Evolutionary conservation across 35 echinoderm and acorn worm species (phyloP).

Genomic region (Lytechinus pictus): DNA sequence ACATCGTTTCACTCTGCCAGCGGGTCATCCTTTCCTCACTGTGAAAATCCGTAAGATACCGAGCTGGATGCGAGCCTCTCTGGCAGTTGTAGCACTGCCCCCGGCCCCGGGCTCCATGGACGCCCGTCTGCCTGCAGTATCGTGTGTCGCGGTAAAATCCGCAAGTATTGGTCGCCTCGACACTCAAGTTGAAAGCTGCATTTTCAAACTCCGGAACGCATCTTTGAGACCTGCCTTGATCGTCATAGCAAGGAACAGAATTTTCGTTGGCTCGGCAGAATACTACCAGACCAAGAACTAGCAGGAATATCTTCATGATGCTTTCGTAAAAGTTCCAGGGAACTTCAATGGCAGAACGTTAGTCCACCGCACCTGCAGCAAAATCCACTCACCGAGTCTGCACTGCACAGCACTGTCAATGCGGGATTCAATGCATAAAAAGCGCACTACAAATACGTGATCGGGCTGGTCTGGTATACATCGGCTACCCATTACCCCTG

Average conservation of each 20-base stretch:
- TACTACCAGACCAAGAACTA: not conserved
- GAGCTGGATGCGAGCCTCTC: slow-evolving; percentile 61
- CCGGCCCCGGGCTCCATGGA: slow-evolving; percentile 74
- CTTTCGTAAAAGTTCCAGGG: not conserved
- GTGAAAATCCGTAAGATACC: slow-evolving; percentile 93
- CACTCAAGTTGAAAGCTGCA: slow-evolving; percentile 91
- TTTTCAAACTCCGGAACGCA: slow-evolving; percentile 95
- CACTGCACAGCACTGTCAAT: not conserved
- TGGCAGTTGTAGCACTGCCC: slow-evolving; percentile 56
- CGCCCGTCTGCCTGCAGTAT: slow-evolving; percentile 91
- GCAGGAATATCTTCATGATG: slow-evolving; percentile 39
- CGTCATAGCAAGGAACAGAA: slow-evolving; percentile 88
- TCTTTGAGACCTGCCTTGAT: slow-evolving; percentile 75
- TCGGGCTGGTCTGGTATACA: too few species aligned
- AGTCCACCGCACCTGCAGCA: slow-evolving; percentile 27
- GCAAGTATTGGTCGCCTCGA: slow-evolving; percentile 91
- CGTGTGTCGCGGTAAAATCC: slow-evolving; percentile 49
- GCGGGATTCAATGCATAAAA: not conserved
- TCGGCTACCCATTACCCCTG: too few species aligned
- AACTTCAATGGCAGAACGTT: not conserved
- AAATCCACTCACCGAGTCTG: not conserved
- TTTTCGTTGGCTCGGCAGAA: slow-evolving; percentile 42
- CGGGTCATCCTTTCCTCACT: slow-evolving; percentile 83
- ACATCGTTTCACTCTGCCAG: slow-evolving; percentile 99
- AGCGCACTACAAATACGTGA: too few species aligned